Percentiles rank a stretch among this genome's conserved stretches.
These are phyloP conservation scores for Heliocidaris erythrogramma DNA, from an alignment of 35 echinoderm and acorn worm genomes.

Conservation along the genomic window DNA sequence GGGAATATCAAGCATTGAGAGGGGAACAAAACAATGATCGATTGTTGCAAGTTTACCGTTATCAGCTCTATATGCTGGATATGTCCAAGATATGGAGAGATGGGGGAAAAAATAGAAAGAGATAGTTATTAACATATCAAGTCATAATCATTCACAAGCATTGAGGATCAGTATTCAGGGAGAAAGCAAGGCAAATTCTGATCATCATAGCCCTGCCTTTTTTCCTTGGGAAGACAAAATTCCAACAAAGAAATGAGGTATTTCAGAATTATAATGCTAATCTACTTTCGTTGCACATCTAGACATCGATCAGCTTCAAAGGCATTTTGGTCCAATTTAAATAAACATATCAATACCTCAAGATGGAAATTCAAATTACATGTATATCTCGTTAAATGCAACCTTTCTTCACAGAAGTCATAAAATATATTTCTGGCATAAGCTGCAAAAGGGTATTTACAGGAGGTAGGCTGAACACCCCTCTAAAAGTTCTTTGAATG, in stretches of 20 bases:
- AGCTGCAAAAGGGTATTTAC: neutral
- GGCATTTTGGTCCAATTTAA: neutral
- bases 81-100: neutral
- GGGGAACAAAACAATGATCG: conserved; percentile 38
- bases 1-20: conserved; percentile 25
- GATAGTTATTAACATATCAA: neutral
- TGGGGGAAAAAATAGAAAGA: neutral
- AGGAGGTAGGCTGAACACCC: neutral
- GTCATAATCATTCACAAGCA: neutral
- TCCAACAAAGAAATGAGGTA: neutral
- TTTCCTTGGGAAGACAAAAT: too few species aligned
- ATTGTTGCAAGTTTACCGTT: neutral
- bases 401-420: conserved; percentile 15
- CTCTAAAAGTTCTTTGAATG: neutral
- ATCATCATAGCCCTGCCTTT: too few species aligned
- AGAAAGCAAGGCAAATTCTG: too few species aligned
- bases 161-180: neutral
- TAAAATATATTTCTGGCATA: neutral
- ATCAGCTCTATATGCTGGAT: neutral
- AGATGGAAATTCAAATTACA: neutral
- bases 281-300: neutral
- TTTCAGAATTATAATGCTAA: neutral
- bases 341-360: neutral
- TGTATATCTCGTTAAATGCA: neutral
- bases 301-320: neutral